A percentile compares a stretch with the other conserved stretches of the same genome.
These are phyloP conservation scores for Drosophila testacea DNA, from an alignment of 2,888 invertebrate species.

Conservation along the genomic window DNA sequence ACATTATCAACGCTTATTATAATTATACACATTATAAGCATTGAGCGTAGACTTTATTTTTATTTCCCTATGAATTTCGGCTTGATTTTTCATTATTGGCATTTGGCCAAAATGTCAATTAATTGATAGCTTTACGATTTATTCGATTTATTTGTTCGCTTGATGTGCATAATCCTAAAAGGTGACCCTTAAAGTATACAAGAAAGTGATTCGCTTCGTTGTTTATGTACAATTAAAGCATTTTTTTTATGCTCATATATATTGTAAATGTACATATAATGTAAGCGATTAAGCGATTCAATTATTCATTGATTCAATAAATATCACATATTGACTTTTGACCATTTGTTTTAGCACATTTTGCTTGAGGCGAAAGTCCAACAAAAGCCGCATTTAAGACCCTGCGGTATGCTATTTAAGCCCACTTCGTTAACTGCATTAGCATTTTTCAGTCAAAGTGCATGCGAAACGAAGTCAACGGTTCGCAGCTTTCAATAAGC, in stretches of 20 bases:
- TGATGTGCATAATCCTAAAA: constrained; percentile 15
- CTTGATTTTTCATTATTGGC: constrained; percentile 48
- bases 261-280: not conserved
- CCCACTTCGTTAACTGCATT: constrained; percentile 15
- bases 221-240: constrained; percentile 16
- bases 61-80: not conserved
- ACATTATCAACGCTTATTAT: constrained; percentile 35
- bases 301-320: not conserved
- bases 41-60: constrained; percentile 3
- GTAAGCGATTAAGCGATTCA: constrained; percentile 3
- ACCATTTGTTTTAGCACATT: constrained; percentile 11
- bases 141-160: constrained; percentile 6
- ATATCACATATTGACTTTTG: constrained; percentile 14
- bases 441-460: constrained; percentile 9
- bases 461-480: constrained; percentile 3
- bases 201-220: constrained; percentile 9
- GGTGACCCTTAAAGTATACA: constrained; percentile 33
- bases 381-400: constrained; percentile 8
- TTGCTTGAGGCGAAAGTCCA: constrained; percentile 9
- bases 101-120: constrained; percentile 54
- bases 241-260: not conserved
- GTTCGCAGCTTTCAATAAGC: constrained; percentile 1
- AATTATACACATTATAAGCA: constrained; percentile 48
- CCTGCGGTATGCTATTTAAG: constrained; percentile 11
- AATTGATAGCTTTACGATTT: constrained; percentile 53